Conservation (phyloP, 2,113 vertebrate genomes). For the Crotophaga sulcirostris region DNA sequence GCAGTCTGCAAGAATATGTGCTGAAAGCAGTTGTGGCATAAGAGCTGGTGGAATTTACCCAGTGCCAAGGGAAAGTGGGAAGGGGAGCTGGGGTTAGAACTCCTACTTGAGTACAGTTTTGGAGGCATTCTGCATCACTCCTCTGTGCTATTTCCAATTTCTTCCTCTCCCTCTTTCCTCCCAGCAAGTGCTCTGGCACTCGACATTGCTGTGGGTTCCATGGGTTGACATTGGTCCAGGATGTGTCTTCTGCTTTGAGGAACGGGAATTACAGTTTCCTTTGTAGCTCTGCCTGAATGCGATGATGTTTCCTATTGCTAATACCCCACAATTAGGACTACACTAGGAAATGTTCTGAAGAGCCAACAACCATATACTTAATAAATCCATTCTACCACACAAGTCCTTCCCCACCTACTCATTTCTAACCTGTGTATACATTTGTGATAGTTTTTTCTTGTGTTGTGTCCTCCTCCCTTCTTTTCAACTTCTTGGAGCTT, state of each 20-base stretch:
- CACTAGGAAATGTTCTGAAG: not conserved
- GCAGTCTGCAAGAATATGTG: not conserved
- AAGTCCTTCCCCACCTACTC: not conserved
- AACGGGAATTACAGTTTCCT: not conserved
- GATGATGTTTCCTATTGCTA: fast-evolving
- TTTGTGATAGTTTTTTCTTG: not conserved
- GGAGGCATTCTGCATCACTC: not conserved
- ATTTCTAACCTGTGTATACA: not conserved
- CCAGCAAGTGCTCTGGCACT: not conserved
- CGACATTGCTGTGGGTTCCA: not conserved
- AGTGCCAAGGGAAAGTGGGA: not conserved
- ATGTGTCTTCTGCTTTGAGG: not conserved
- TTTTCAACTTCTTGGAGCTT: not conserved
- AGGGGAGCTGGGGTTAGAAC: not conserved
- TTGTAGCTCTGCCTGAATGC: not conserved
- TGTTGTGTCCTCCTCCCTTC: not conserved
- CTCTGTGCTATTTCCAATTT: not conserved
- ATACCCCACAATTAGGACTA: not conserved
- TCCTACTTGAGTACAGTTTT: not conserved
- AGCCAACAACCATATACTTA: not conserved
- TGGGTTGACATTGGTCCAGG: not conserved
- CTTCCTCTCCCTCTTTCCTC: not conserved
- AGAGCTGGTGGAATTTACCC: not conserved
- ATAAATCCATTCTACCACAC: not conserved
- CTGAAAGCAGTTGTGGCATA: not conserved